Conservation (phyloP, 2,113 vertebrate species). For the Cairina moschata region DNA sequence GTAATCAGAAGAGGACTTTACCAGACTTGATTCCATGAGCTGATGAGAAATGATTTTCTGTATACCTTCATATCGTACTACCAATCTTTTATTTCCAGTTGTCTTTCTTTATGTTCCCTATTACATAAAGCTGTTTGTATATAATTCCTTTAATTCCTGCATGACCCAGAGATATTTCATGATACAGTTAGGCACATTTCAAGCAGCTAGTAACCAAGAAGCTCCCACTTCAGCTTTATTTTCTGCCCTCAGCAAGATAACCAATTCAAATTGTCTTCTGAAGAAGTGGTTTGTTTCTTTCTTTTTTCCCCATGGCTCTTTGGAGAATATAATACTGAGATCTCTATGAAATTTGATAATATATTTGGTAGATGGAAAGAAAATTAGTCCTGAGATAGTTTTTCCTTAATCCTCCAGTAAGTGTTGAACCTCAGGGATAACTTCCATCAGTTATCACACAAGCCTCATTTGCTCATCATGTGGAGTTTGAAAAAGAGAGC, state of each 20-base stretch:
- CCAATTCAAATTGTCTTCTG: neutral
- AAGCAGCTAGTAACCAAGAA: neutral
- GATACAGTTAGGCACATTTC: neutral
- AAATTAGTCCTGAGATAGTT: neutral
- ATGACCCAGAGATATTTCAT: neutral
- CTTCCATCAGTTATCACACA: neutral
- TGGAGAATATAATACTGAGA: accelerated
- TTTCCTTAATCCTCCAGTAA: neutral
- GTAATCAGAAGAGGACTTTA: neutral
- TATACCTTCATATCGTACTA: neutral
- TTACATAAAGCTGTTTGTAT: neutral
- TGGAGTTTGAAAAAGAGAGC: neutral
- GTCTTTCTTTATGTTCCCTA: neutral
- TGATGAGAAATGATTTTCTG: neutral
- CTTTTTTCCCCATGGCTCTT: neutral
- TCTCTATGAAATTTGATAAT: neutral
- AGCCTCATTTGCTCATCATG: neutral
- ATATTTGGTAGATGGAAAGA: neutral
- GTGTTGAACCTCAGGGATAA: neutral
- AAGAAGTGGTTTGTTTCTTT: neutral
- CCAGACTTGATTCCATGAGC: neutral
- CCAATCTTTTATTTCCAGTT: neutral
- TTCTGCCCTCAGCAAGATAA: neutral
- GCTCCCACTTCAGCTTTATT: neutral
- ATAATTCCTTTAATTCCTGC: neutral